These are phyloP conservation scores for Budorcas taxicolor DNA, from an alignment of 2,113 vertebrate genomes.

Conservation along the genomic window DNA sequence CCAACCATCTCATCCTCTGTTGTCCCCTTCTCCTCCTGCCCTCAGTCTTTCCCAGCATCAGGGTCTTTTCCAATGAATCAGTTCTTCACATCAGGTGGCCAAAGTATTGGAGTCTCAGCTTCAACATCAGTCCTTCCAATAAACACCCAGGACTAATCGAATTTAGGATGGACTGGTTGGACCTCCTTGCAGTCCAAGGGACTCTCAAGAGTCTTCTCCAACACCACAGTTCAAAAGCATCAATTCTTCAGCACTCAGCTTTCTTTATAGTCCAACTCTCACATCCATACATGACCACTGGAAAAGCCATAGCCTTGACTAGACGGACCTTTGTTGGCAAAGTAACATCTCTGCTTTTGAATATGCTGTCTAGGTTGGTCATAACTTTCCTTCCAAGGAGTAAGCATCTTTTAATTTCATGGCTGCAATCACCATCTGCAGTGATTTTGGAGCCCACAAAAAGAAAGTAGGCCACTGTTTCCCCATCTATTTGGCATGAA, in stretches of 20 bases:
- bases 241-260: neutral
- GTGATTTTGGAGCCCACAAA: neutral
- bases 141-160: neutral
- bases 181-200: neutral
- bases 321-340: neutral
- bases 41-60: neutral
- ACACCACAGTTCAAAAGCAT: neutral
- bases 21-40: neutral
- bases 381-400: neutral
- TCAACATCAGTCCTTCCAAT: neutral
- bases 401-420: neutral
- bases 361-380: neutral
- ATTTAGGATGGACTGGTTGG: neutral
- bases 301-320: neutral
- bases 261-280: neutral
- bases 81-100: neutral
- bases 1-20: neutral
- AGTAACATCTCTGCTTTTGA: neutral
- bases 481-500: too few species aligned
- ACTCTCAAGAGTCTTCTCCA: neutral
- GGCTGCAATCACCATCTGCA: neutral
- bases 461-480: too few species aligned
- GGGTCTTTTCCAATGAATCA: neutral
- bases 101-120: neutral
- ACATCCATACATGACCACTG: neutral